These are phyloP conservation scores for Manis javanica DNA, from an alignment of 2,797 vertebrate genomes.

Conservation along the genomic window DNA sequence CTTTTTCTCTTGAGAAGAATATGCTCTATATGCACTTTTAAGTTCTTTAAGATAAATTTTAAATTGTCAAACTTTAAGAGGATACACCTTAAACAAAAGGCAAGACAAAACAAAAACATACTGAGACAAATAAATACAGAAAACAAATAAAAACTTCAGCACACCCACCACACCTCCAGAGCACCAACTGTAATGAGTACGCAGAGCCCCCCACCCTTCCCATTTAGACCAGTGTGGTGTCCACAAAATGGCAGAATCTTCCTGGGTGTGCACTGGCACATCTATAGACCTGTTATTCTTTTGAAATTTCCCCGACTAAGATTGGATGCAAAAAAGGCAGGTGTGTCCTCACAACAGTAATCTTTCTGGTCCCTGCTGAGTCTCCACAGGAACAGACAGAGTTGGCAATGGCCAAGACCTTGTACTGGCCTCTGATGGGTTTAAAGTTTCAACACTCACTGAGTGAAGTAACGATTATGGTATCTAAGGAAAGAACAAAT, in stretches of 20 bases:
- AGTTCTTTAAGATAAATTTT: conserved; percentile 29
- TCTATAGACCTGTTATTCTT: conserved; percentile 79
- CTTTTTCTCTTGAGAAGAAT: conserved; percentile 32
- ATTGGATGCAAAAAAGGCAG: conserved; percentile 87
- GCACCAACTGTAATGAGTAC: conserved; percentile 46
- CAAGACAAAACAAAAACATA: conserved; percentile 62
- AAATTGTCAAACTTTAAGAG: neutral
- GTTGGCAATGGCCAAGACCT: conserved; percentile 80
- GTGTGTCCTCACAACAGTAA: conserved; percentile 84
- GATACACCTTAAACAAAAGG: neutral
- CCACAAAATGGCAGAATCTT: conserved; percentile 79
- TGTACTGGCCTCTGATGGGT: conserved; percentile 76
- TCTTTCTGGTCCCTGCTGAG: conserved; percentile 80
- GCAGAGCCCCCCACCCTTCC: conserved; percentile 2
- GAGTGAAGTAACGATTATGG: conserved; percentile 79
- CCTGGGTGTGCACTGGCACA: conserved; percentile 61
- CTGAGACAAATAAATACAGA: neutral
- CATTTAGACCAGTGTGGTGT: conserved; percentile 68
- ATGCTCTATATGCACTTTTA: conserved; percentile 36
- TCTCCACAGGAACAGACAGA: conserved; percentile 86
- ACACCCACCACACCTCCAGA: neutral
- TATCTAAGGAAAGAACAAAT: conserved; percentile 72
- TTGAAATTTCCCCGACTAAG: conserved; percentile 85
- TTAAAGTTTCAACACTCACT: conserved; percentile 81
- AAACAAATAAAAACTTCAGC: neutral